phyloP scores from a whole-genome alignment of 2,888 invertebrate species.

The Patella caerulea region DNA sequence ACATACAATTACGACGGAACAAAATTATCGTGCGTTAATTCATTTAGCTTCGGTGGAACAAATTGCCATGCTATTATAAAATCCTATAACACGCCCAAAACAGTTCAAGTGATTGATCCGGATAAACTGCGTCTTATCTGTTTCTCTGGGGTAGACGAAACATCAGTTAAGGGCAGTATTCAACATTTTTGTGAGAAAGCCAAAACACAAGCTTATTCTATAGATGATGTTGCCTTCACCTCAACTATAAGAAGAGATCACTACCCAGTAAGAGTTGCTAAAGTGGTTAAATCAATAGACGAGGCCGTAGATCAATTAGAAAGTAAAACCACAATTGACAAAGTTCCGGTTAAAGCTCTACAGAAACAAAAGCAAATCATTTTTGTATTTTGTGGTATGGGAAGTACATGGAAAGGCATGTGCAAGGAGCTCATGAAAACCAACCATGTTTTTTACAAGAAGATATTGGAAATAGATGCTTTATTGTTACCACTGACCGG shows the following conservation, averaged over 20 bases:
- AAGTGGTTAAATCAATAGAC: slow-evolving; percentile 3
- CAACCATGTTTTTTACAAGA: slow-evolving; percentile 38
- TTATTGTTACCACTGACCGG: slow-evolving; percentile 32
- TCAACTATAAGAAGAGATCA: slow-evolving; percentile 39
- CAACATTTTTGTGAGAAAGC: slow-evolving; percentile 24
- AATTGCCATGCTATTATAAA: slow-evolving; percentile 54
- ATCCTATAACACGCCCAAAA: slow-evolving; percentile 5
- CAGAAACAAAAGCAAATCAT: slow-evolving; percentile 25
- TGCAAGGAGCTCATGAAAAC: slow-evolving; percentile 44
- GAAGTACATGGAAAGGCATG: slow-evolving; percentile 60
- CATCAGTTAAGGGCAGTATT: slow-evolving; percentile 31
- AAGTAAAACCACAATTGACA: neutral
- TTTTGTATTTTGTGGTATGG: slow-evolving; percentile 60
- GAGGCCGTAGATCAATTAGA: neutral
- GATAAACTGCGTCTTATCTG: slow-evolving; percentile 28
- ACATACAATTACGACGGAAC: slow-evolving; percentile 27
- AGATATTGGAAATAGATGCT: slow-evolving; percentile 42
- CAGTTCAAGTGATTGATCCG: neutral
- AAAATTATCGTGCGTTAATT: slow-evolving; percentile 49
- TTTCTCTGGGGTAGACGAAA: slow-evolving; percentile 32
- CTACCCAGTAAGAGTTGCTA: slow-evolving; percentile 25
- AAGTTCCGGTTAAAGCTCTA: neutral
- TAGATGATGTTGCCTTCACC: slow-evolving; percentile 37
- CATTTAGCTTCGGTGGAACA: slow-evolving; percentile 61
- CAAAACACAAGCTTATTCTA: slow-evolving; percentile 9